These are phyloP conservation scores for Callorhinus ursinus DNA, from an alignment of 2,113 vertebrate genomes.

Conservation along the genomic window DNA sequence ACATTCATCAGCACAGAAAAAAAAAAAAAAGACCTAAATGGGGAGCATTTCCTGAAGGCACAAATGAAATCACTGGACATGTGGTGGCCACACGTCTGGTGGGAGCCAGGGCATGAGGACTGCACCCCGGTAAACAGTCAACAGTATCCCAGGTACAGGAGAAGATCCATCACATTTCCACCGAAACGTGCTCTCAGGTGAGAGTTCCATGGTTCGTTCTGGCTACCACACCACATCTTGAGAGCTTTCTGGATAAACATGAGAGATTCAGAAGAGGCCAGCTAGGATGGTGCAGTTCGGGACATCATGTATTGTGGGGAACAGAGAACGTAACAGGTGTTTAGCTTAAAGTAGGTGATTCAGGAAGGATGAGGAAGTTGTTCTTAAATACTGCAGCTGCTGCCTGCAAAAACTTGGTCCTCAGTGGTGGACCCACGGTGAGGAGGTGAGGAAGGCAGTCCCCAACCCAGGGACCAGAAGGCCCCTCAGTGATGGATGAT, in stretches of 20 bases:
- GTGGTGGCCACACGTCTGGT: no score
- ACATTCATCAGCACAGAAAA: neutral
- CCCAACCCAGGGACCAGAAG: neutral
- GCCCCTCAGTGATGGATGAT: no score
- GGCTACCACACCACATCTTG: neutral
- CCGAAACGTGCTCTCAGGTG: neutral
- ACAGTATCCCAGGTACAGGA: neutral
- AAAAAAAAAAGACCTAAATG: neutral
- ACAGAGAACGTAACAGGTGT: neutral
- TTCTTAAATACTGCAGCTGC: neutral
- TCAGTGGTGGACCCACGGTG: neutral
- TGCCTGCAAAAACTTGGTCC: neutral
- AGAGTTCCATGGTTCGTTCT: neutral
- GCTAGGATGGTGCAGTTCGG: neutral
- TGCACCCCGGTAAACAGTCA: neutral
- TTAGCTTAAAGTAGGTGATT: neutral
- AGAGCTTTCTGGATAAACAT: neutral
- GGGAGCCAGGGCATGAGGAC: neutral
- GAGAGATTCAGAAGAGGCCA: conserved; percentile 4
- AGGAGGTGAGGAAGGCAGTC: neutral
- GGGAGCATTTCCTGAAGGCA: neutral
- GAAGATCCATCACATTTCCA: neutral
- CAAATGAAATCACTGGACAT: neutral
- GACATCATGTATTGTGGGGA: neutral
- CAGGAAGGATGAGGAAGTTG: neutral